Percentiles rank a stretch among this genome's conserved stretches.
These are phyloP conservation scores for Nothobranchius furzeri DNA, from an alignment of 2,113 vertebrate genomes.

Conservation along the genomic window DNA sequence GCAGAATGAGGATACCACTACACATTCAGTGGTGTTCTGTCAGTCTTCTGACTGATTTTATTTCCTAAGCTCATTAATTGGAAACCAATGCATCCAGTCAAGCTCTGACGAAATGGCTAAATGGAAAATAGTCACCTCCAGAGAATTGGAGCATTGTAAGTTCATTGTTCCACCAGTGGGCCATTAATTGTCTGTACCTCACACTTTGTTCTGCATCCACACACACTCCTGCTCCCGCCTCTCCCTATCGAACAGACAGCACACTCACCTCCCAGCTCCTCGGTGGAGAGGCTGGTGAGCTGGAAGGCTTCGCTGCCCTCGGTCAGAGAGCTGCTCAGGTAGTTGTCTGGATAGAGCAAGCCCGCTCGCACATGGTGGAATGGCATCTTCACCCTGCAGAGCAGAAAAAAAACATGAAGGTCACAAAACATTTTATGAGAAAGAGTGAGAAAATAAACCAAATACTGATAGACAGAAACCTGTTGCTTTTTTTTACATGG, in stretches of 20 bases:
- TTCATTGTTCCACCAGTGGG: conserved; percentile 47
- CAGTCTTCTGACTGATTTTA: conserved; percentile 41
- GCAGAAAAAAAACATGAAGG: conserved; percentile 19
- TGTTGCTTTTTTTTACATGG: too few relatives aligned
- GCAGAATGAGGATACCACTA: conserved; percentile 7
- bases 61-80: conserved; percentile 53
- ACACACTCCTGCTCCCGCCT: not conserved
- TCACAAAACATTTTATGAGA: conserved; percentile 19
- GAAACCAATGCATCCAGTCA: conserved; percentile 64
- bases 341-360: conserved; percentile 97
- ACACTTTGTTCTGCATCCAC: conserved; percentile 28
- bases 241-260: not conserved
- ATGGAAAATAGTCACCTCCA: conserved; percentile 47
- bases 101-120: conserved; percentile 45
- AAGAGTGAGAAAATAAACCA: too few relatives aligned
- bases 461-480: not conserved
- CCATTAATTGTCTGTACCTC: conserved; percentile 54
- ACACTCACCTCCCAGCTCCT: conserved; percentile 93
- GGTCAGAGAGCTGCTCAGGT: conserved; percentile 91
- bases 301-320: conserved; percentile 92
- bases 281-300: conserved; percentile 94
- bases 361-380: conserved; percentile 98
- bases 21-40: conserved; percentile 15
- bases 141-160: conserved; percentile 45
- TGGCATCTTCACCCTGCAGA: conserved; percentile 94